Conservation (phyloP, 1,140 invertebrate species). For the Arion vulgaris region DNA sequence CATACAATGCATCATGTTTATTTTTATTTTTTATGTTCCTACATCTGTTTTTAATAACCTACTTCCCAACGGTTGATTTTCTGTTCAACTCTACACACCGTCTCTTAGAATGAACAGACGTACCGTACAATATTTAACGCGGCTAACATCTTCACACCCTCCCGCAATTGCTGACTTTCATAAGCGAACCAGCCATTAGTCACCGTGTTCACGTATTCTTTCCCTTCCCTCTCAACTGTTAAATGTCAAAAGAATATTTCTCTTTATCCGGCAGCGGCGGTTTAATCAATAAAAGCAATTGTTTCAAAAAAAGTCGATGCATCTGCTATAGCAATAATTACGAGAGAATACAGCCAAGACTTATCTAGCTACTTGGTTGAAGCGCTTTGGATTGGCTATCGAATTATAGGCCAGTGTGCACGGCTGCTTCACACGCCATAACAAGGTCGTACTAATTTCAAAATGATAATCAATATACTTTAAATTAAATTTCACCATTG, state of each 20-base stretch:
- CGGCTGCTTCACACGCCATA: not conserved
- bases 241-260: not conserved
- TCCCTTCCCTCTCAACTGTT: not conserved
- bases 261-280: not conserved
- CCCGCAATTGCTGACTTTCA: too few relatives aligned
- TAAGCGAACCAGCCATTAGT: too few relatives aligned
- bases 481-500: not conserved
- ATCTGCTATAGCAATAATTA: constrained; percentile 6
- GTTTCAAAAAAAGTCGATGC: not conserved
- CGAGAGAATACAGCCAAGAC: not conserved
- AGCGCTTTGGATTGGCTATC: constrained; percentile 1
- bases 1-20: too few relatives aligned
- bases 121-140: too few relatives aligned
- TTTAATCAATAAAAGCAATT: not conserved
- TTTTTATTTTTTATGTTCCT: too few relatives aligned
- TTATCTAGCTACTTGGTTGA: not conserved
- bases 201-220: not conserved
- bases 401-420: constrained; percentile 20
- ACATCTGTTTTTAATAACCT: too few relatives aligned
- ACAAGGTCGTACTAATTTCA: not conserved
- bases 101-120: too few relatives aligned
- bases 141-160: too few relatives aligned
- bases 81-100: too few relatives aligned
- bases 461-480: constrained; percentile 6
- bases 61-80: too few relatives aligned